phyloP scores from a whole-genome alignment of 2,797 vertebrate species.

The Hyperoplus lanceolatus region DNA sequence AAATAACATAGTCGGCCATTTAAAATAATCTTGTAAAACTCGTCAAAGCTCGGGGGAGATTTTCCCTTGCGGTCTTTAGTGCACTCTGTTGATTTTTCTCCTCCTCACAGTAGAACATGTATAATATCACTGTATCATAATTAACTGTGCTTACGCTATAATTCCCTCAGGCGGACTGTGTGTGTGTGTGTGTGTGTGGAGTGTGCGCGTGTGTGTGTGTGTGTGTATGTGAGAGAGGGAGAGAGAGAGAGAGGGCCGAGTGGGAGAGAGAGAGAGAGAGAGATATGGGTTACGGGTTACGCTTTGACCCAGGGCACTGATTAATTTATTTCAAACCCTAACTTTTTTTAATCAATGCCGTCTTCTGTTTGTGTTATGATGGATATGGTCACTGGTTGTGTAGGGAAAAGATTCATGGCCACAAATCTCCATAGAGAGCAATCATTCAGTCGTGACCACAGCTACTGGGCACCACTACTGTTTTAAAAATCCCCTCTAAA shows the following conservation, averaged over 20 bases:
- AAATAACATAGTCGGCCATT: conserved; percentile 10
- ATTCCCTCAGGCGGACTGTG: conserved; percentile 49
- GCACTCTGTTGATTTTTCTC: conserved; percentile 35
- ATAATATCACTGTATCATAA: conserved; percentile 69
- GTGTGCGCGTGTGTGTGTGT: no score
- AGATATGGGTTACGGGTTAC: not conserved
- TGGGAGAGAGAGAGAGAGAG: no score
- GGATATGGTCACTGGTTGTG: conserved; percentile 12
- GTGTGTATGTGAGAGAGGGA: no score
- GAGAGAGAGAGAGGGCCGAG: no score
- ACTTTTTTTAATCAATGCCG: conserved; percentile 65
- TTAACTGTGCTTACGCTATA: conserved; percentile 54
- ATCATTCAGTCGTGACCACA: not conserved
- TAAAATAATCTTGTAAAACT: conserved; percentile 29
- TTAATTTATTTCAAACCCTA: conserved; percentile 40
- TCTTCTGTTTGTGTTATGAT: conserved; percentile 28
- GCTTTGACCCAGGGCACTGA: conserved; percentile 30
- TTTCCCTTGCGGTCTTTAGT: conserved; percentile 13
- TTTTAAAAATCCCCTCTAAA: not conserved
- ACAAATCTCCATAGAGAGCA: conserved; percentile 5
- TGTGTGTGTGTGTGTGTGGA: not conserved
- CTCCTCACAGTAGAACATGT: conserved; percentile 47
- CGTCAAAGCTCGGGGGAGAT: conserved; percentile 22
- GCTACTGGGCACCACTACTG: not conserved
- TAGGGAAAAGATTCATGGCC: conserved; percentile 4